Base-by-base conservation (phyloP, 2,888 invertebrate genomes). In the Cantharis rufa region DNA sequence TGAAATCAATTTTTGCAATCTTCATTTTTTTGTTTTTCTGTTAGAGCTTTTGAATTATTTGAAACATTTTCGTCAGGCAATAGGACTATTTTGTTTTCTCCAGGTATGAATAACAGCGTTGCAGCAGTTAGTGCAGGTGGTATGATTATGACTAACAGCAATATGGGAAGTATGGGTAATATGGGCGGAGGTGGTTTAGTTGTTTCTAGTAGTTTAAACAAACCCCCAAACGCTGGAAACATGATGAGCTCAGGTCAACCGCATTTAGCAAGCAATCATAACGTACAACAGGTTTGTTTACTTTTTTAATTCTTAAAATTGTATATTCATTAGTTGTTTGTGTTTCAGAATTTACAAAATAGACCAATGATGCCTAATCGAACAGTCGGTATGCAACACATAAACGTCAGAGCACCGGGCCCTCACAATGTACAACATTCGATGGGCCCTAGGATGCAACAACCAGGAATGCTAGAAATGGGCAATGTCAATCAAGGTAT, bases 111-210 rank as follows among this genome's bases (percentile, higher is more conserved):
- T 84, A 93, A 92, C 84, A 91, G 90, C 84, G 91, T 92, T 69
- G 91, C 91, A 81, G 88, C 85, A 61, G 79, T 75, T 28, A 77
- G 75, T 72, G 91, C 91, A 80, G 87, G 89, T 72, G 90, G 91
- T 69, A 94, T 95, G 93, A 94, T 95, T 83, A 94, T 95, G 90
- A 94, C 95, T 21, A 95, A 94, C 85, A 93, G 92, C 85, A 92
- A 90, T 84, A 92, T 90, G 84, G 92, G 92, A 90, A 91, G 91
- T 78, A 92, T 93, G 84, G 91, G 90, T 81, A 90, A 91, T 79
- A 94, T 94, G 91, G 92, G 93, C 82, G 93, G 92, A 72, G 93
- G 94, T 72, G 93, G 94, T 71, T 90, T 93, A 83, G 92, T 95
- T 69, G 93, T 94, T 48, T 90, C 91, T 82, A 95, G 94, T 87